Percentiles rank a stretch among this genome's conserved stretches.
Evolutionary conservation across 2,797 vertebrate species (phyloP).

Genomic region (Dendrocincla fuliginosa): DNA sequence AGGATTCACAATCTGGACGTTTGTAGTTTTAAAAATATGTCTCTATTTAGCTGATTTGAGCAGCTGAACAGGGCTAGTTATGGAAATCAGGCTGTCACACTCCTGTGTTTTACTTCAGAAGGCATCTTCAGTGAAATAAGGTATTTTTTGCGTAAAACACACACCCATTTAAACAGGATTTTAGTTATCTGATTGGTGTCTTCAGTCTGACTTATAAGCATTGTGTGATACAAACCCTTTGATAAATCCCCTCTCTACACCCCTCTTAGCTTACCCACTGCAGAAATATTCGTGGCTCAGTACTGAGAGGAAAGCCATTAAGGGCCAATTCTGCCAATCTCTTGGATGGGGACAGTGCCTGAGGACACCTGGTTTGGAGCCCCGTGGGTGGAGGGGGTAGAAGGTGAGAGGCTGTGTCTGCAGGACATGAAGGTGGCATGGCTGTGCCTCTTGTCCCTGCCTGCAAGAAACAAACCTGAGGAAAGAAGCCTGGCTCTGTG

Average conservation of each 20-base stretch:
- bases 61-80: slow-evolving; percentile 47
- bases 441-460: slow-evolving; percentile 28
- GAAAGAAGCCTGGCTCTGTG: slow-evolving; percentile 57
- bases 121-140: neutral
- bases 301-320: neutral
- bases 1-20: slow-evolving; percentile 51
- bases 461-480: slow-evolving; percentile 51
- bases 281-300: neutral
- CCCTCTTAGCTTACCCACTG: neutral
- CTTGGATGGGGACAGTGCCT: neutral
- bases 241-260: neutral
- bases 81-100: slow-evolving; percentile 57
- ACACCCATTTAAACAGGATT: neutral
- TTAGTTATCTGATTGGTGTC: neutral
- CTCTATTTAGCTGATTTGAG: slow-evolving; percentile 60
- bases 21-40: slow-evolving; percentile 66
- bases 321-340: neutral
- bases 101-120: neutral
- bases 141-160: neutral
- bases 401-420: neutral
- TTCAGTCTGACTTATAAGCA: neutral
- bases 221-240: neutral
- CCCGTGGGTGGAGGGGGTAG: neutral
- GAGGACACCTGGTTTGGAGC: neutral
- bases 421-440: neutral